Base-by-base conservation (phyloP, 2,797 vertebrate species). In the Alectoris magna region DNA sequence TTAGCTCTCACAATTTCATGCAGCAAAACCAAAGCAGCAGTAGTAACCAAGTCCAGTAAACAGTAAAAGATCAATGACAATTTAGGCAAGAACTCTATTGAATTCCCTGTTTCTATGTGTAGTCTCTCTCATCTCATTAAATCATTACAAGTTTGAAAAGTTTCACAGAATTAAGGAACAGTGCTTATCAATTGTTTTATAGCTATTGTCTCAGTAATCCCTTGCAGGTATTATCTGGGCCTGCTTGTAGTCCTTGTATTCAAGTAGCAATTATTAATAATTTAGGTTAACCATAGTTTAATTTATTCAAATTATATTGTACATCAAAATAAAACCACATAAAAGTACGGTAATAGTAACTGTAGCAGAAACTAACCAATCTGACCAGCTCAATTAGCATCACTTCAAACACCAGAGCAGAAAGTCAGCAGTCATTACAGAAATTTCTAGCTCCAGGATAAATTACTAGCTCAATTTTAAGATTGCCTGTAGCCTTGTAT, bases 31-130 rank as follows among this genome's bases (percentile, higher is more conserved):
- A 84, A 94, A 92, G 46, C 24, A 93, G 60, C 60, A 84, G 81
- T 44, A 79, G 53, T 27, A 85, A 78, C 24, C 15, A 66, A 78
- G 43, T 90, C 56, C 73, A 69, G 69, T 84, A 88, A 93, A 89
- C 75, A 88, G 84, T 81, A 91, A 59, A 91, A 90, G 62, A 88
- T 95, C 85, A 88, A 84, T 88, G 70, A 75, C 74, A 86, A 86
- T 76, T 90, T 84, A 86, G 62, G 71, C 76, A 79, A 90, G 68
- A 93, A 90, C 93, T 73, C n/a, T 78, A 91, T 84, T 60, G 78
- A 87, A 90, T 71, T 84, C n/a, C n/a, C 43, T 76, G 14, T 60
- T 96, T 73, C 59, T 75, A 49, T n/a, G 79, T 14, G 19, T 59
- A 87, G 26, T 72, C 34, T 90, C 55, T 90, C 46, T 84, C 44